Evolutionary conservation across 2,888 invertebrate genomes (phyloP).

Genomic region (Myopa tessellatipennis): DNA sequence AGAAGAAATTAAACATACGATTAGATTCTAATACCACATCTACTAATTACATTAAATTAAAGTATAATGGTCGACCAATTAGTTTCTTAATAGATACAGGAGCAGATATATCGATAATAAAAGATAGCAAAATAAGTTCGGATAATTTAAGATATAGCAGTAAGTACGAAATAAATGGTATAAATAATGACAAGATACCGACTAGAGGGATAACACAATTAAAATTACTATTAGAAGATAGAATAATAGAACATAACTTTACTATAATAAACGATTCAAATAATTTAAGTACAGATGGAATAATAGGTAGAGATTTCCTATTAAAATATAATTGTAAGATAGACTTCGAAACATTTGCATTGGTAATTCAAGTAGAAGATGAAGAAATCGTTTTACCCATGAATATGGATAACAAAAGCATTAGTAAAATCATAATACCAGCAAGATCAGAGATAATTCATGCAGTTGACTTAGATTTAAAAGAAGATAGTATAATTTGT

Average conservation of each 20-base stretch:
- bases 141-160: neutral
- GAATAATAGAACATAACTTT: constrained; percentile 7
- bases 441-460: constrained; percentile 19
- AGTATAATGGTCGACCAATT: too few relatives aligned
- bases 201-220: neutral
- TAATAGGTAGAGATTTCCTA: constrained; percentile 13
- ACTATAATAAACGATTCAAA: neutral
- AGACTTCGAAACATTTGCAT: constrained; percentile 18
- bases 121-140: neutral
- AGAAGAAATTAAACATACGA: too few relatives aligned
- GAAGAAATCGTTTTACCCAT: constrained; percentile 1
- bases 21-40: too few relatives aligned
- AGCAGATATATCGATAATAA: neutral
- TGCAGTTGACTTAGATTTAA: neutral
- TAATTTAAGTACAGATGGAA: constrained; percentile 10
- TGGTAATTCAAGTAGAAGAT: neutral
- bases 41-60: too few relatives aligned
- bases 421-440: constrained; percentile 17
- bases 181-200: neutral
- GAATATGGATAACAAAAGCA: neutral
- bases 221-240: neutral
- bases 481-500: constrained; percentile 11
- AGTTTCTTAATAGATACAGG: too few relatives aligned
- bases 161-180: neutral
- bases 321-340: constrained; percentile 23